phyloP scores from a whole-genome alignment of 2,888 invertebrate genomes.

The Eupsilia transversa region DNA sequence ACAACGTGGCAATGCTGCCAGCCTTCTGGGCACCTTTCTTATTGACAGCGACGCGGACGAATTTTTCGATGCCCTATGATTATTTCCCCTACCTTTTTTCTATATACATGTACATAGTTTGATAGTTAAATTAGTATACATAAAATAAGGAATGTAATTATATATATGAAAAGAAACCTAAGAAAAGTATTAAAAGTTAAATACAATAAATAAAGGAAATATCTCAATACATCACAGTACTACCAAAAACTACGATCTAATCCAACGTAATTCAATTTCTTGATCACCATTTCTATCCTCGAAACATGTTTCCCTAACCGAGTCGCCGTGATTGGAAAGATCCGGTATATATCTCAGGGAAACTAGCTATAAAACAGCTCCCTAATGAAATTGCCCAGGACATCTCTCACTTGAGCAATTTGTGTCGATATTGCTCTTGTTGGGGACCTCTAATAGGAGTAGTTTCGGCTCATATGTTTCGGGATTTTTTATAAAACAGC shows the following conservation, averaged over 20 bases:
- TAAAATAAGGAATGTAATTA: too few relatives aligned
- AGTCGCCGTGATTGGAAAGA: conserved; percentile 68
- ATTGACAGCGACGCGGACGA: too few relatives aligned
- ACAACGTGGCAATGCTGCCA: too few relatives aligned
- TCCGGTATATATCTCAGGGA: conserved; percentile 61
- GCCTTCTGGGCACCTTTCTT: too few relatives aligned
- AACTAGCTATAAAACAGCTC: conserved; percentile 73
- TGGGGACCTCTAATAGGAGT: conserved; percentile 41
- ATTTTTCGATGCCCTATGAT: too few relatives aligned
- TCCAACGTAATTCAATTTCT: conserved; percentile 2
- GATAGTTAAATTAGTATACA: too few relatives aligned
- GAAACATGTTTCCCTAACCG: conserved; percentile 32
- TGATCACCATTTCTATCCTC: conserved; percentile 3
- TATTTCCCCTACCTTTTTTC: too few relatives aligned
- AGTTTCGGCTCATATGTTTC: conserved; percentile 22
- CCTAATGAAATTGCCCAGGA: conserved; percentile 74
- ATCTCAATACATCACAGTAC: neutral
- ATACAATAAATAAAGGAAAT: neutral
- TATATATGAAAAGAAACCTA: too few relatives aligned
- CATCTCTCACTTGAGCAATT: conserved; percentile 66
- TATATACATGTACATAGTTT: too few relatives aligned
- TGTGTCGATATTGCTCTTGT: conserved; percentile 66
- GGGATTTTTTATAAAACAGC: conserved; percentile 11
- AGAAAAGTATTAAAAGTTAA: too few relatives aligned
- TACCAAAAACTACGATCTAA: neutral